A percentile compares a stretch with the other conserved stretches of the same genome.
Conservation (phyloP, 2,113 vertebrate species). For the Paratilapia polleni region DNA sequence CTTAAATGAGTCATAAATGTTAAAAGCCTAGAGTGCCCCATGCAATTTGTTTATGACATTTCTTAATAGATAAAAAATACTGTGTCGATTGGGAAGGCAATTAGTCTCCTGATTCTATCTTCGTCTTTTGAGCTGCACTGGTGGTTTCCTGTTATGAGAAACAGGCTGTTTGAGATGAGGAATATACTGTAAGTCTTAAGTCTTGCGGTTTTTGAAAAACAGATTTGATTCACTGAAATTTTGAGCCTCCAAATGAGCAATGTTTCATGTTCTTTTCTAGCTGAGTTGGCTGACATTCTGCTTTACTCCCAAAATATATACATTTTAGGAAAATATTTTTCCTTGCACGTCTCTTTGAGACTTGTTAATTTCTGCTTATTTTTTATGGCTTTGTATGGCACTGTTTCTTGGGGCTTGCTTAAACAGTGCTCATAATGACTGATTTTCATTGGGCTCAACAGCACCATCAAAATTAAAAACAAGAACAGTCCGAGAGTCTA, state of each 20-base stretch:
- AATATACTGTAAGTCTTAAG: not conserved
- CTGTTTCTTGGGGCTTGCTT: not conserved
- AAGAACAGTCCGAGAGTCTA: not conserved
- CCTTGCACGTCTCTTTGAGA: not conserved
- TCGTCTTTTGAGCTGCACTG: not conserved
- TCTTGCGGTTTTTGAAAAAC: not conserved
- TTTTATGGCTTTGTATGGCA: not conserved
- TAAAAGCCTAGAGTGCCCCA: not conserved
- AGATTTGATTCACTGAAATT: not conserved
- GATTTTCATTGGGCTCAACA: not conserved
- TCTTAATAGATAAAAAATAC: not conserved
- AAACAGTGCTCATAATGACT: not conserved
- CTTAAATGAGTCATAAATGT: not conserved
- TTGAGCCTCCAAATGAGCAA: not conserved
- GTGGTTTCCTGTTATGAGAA: not conserved
- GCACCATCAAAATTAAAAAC: not conserved
- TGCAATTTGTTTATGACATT: too few relatives aligned
- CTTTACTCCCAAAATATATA: not conserved
- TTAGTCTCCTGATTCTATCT: not conserved
- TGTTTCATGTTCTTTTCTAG: too few relatives aligned
- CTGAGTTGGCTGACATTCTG: not conserved
- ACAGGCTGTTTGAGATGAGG: not conserved
- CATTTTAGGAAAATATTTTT: not conserved
- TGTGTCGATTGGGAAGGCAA: not conserved
- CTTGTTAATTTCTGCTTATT: not conserved